A percentile compares a stretch with the other conserved stretches of the same genome.
Evolutionary conservation across 1,140 invertebrate species (phyloP).

Genomic region (Centruroides vittatus): DNA sequence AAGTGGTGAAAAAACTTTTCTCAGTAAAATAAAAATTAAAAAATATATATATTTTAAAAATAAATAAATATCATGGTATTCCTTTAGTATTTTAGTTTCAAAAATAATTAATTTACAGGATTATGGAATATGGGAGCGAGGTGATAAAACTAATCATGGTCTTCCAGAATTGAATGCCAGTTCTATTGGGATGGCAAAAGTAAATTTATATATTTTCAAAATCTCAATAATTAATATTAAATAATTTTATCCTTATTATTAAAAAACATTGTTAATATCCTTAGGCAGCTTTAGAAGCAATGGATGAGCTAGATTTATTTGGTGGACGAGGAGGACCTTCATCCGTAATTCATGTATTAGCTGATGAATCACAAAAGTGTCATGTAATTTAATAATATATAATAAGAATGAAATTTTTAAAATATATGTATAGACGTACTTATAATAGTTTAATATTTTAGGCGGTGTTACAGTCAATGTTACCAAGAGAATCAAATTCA

Average conservation of each 20-base stretch:
- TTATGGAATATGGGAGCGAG: constrained; percentile 99
- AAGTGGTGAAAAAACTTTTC: too few relatives aligned
- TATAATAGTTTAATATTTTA: constrained; percentile 27
- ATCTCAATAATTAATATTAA: background rate
- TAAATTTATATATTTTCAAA: constrained; percentile 17
- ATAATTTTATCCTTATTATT: too few relatives aligned
- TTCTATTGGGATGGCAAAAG: constrained; percentile 65
- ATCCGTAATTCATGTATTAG: constrained; percentile 93
- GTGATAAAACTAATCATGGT: constrained; percentile 98
- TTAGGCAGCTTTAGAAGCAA: constrained; percentile 92
- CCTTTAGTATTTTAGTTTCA: too few relatives aligned
- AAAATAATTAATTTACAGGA: constrained; percentile 39
- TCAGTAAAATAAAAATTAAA: too few relatives aligned
- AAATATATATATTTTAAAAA: too few relatives aligned
- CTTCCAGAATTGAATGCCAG: constrained; percentile 96
- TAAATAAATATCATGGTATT: too few relatives aligned
- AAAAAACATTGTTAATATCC: constrained; percentile 42
- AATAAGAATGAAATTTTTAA: background rate
- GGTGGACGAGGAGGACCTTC: constrained; percentile 86
- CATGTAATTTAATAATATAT: constrained; percentile 27
- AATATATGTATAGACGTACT: background rate
- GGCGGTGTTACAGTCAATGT: constrained; percentile 93
- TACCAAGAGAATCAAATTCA: constrained; percentile 94
- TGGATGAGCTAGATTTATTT: constrained; percentile 98
- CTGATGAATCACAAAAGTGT: constrained; percentile 98